A percentile compares a stretch with the other conserved stretches of the same genome.
Conservation (phyloP, 2,113 vertebrate genomes). For the Oncorhynchus masou region DNA sequence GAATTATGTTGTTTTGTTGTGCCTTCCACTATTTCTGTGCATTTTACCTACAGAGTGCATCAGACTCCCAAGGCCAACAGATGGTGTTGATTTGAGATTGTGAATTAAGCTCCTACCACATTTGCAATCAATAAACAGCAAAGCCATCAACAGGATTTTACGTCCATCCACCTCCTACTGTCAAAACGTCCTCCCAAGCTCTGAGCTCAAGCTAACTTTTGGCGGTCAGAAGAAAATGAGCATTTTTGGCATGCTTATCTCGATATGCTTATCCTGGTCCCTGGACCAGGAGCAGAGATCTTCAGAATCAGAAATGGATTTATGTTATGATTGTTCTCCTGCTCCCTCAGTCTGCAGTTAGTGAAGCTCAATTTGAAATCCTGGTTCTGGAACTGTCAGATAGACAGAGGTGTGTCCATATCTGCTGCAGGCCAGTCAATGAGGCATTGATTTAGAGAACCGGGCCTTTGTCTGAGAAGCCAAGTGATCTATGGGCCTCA, state of each 20-base stretch:
- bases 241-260: constrained; percentile 50
- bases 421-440: constrained; percentile 65
- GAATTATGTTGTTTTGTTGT: constrained; percentile 21
- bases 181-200: constrained; percentile 60
- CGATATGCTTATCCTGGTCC: too few relatives aligned
- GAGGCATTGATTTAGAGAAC: constrained; percentile 66
- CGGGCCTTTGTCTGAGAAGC: constrained; percentile 55
- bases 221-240: constrained; percentile 47
- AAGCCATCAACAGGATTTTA: constrained; percentile 56
- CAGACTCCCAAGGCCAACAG: constrained; percentile 59
- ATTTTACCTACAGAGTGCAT: constrained; percentile 36
- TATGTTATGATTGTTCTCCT: constrained; percentile 60
- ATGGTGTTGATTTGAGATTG: constrained; percentile 69
- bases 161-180: constrained; percentile 50
- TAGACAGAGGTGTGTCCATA: constrained; percentile 64
- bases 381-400: constrained; percentile 61
- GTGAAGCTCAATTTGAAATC: constrained; percentile 61
- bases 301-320: constrained; percentile 66
- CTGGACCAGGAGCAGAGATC: constrained; percentile 32
- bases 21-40: background rate
- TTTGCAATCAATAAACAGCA: constrained; percentile 73
- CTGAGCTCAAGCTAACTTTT: constrained; percentile 38
- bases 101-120: constrained; percentile 72
- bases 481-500: constrained; percentile 63
- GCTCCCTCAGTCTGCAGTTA: constrained; percentile 35